These are phyloP conservation scores for Camptogramma bilineatum DNA, from an alignment of 2,888 invertebrate species.

Conservation along the genomic window DNA sequence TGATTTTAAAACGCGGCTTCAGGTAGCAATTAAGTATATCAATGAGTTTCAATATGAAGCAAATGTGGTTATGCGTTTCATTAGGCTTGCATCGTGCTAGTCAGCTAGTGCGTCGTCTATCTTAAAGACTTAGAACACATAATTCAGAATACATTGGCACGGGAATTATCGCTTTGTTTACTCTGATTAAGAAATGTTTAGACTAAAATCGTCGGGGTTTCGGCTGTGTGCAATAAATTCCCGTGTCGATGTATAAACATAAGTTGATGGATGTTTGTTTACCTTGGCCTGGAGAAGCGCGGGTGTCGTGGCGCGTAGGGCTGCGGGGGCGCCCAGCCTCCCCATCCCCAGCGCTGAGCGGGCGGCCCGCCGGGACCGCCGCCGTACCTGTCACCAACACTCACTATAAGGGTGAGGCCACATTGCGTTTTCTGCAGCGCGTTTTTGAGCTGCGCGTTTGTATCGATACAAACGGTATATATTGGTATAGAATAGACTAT, in stretches of 20 bases:
- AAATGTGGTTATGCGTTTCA: too few relatives aligned
- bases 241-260: background rate
- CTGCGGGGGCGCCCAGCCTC: slow-evolving; percentile 78
- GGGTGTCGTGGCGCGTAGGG: slow-evolving; percentile 76
- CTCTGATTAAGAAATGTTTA: too few relatives aligned
- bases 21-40: too few relatives aligned
- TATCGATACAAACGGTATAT: too few relatives aligned
- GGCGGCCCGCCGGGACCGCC: slow-evolving; percentile 52
- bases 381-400: slow-evolving; percentile 58
- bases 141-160: background rate
- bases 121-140: background rate
- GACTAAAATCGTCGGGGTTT: too few relatives aligned
- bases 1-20: too few relatives aligned
- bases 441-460: too few relatives aligned
- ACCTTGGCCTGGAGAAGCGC: slow-evolving; percentile 79
- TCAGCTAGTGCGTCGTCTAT: background rate
- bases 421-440: too few relatives aligned
- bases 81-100: background rate
- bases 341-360: slow-evolving; percentile 74
- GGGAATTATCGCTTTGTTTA: background rate
- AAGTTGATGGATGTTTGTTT: slow-evolving; percentile 38
- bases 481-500: too few relatives aligned
- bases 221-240: too few relatives aligned
- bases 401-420: too few relatives aligned
- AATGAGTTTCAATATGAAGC: too few relatives aligned